A percentile compares a stretch with the other conserved stretches of the same genome.
Conservation (phyloP, 2,888 invertebrate species). For the Pediacus dermestoides region DNA sequence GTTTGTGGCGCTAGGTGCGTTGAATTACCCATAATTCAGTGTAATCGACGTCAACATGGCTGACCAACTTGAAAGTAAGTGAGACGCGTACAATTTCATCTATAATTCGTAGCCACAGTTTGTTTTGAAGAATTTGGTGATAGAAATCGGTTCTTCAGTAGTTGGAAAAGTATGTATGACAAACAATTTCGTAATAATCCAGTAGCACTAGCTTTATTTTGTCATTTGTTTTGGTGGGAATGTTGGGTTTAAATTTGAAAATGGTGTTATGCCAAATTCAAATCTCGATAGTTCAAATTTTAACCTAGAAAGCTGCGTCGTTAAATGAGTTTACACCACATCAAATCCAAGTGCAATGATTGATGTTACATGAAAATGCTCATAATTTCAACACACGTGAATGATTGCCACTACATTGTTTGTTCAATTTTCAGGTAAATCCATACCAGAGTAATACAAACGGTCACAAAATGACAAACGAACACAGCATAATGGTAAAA, state of each 20-base stretch:
- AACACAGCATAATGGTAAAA: constrained; percentile 46
- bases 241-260: constrained; percentile 48
- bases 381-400: too few species aligned
- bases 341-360: too few species aligned
- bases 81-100: constrained; percentile 17
- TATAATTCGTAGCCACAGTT: too few species aligned
- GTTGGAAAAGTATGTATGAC: too few species aligned
- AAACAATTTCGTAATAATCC: too few species aligned
- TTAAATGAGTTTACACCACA: too few species aligned
- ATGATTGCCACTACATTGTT: too few species aligned
- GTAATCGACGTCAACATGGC: constrained; percentile 67
- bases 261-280: constrained; percentile 47
- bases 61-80: constrained; percentile 75
- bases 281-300: constrained; percentile 32
- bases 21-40: constrained; percentile 28
- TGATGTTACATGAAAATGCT: too few species aligned
- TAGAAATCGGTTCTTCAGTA: too few species aligned
- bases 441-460: constrained; percentile 56
- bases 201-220: too few species aligned
- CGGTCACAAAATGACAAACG: constrained; percentile 49
- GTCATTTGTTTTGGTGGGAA: constrained; percentile 29
- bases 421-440: constrained; percentile 54
- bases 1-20: constrained; percentile 10
- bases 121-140: too few species aligned
- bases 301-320: constrained; percentile 12